Percentiles rank a stretch among this genome's conserved stretches.
These are phyloP conservation scores for Pelodytes ibericus DNA, from an alignment of 2,797 vertebrate species.

Conservation along the genomic window DNA sequence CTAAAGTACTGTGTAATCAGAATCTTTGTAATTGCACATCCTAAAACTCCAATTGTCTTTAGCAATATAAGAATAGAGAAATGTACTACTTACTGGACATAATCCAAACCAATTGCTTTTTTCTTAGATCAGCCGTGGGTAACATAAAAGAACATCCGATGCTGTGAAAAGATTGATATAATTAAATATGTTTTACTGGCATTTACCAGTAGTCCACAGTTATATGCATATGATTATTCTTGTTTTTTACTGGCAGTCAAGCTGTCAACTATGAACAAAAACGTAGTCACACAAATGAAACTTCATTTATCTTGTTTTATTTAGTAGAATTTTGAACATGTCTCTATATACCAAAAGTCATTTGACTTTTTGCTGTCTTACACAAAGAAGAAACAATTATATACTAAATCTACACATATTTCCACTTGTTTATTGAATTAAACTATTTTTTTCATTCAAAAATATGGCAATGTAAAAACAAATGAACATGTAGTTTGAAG, in stretches of 20 bases:
- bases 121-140: constrained; percentile 63
- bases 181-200: constrained; percentile 51
- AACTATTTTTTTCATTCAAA: too few relatives aligned
- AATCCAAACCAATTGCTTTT: constrained; percentile 63
- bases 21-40: constrained; percentile 64
- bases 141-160: constrained; percentile 61
- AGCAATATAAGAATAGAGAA: constrained; percentile 63
- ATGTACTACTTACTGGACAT: constrained; percentile 63
- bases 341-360: neutral
- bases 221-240: constrained; percentile 46
- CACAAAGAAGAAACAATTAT: neutral
- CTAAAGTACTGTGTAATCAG: constrained; percentile 62
- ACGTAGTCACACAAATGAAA: constrained; percentile 6
- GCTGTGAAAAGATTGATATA: constrained; percentile 44
- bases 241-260: constrained; percentile 32
- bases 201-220: constrained; percentile 42
- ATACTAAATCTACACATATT: neutral
- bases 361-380: neutral
- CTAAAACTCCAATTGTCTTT: constrained; percentile 60
- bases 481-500: too few relatives aligned
- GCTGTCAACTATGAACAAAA: constrained; percentile 35
- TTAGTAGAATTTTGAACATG: constrained; percentile 14
- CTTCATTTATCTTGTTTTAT: constrained; percentile 30
- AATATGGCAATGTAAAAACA: too few relatives aligned
- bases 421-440: neutral